Percentiles rank a stretch among this genome's conserved stretches.
Evolutionary conservation across 2,888 invertebrate genomes (phyloP).

Genomic region (Drosophila subsilvestris): DNA sequence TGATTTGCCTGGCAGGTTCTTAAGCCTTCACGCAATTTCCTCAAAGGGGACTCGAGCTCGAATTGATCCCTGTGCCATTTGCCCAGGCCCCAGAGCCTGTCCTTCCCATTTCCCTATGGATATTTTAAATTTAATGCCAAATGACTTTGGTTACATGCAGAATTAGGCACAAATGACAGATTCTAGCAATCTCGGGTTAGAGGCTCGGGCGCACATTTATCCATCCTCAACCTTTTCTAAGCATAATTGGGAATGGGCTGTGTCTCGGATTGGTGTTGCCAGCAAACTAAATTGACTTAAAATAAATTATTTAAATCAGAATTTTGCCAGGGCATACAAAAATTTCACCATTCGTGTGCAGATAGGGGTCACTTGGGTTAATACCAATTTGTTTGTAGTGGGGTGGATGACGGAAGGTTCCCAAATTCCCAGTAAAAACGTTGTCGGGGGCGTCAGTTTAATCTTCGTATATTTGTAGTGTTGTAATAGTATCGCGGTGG

Average conservation of each 20-base stretch:
- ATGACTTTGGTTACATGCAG: conserved; percentile 67
- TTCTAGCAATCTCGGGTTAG: conserved; percentile 34
- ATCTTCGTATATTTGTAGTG: too few relatives aligned
- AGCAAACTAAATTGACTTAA: conserved; percentile 41
- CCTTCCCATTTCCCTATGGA: conserved; percentile 1
- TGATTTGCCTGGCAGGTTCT: conserved; percentile 36
- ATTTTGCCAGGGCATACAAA: conserved; percentile 23
- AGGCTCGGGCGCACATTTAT: conserved; percentile 27
- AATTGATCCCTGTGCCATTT: conserved; percentile 59
- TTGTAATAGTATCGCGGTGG: too few relatives aligned
- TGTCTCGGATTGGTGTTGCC: conserved; percentile 2
- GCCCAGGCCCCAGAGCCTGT: neutral
- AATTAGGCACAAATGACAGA: conserved; percentile 66
- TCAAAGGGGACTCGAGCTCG: conserved; percentile 15
- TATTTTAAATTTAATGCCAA: conserved; percentile 57
- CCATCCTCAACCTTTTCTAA: conserved; percentile 25
- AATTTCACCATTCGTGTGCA: neutral
- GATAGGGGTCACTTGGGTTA: conserved; percentile 6
- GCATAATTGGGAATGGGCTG: conserved; percentile 24
- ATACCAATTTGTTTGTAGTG: too few relatives aligned
- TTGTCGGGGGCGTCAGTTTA: too few relatives aligned
- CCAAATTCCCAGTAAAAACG: too few relatives aligned
- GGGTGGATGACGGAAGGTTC: too few relatives aligned
- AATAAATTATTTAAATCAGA: conserved; percentile 48
- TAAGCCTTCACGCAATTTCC: conserved; percentile 7